phyloP scores from a whole-genome alignment of 35 echinoderm and acorn worm genomes.

The Eucidaris tribuloides region DNA sequence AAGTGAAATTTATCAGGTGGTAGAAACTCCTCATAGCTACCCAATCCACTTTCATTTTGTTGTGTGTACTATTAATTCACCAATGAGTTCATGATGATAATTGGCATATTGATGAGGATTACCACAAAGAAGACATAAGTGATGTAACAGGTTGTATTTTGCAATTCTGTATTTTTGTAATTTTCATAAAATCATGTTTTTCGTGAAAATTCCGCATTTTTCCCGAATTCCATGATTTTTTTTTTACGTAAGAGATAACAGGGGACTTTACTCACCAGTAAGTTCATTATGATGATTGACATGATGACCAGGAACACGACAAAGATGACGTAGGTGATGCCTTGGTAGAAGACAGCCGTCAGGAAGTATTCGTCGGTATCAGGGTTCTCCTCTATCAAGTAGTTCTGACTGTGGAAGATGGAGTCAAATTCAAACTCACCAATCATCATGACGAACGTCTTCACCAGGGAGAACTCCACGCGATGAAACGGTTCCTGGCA shows the following conservation, averaged over 20 bases:
- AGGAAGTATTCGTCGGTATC: slow-evolving; percentile 52
- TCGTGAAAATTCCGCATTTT: background rate
- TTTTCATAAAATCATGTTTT: background rate
- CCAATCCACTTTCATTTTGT: too few species aligned
- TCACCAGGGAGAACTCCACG: slow-evolving; percentile 57
- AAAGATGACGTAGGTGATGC: slow-evolving; percentile 79
- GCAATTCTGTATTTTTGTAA: background rate
- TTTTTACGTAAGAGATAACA: too few species aligned
- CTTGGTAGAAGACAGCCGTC: slow-evolving; percentile 25
- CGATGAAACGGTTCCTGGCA: slow-evolving; percentile 84
- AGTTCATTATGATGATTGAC: slow-evolving; percentile 96
- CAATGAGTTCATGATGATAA: background rate
- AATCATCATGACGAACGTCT: slow-evolving; percentile 98
- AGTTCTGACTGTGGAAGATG: slow-evolving; percentile 73
- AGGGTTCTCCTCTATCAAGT: slow-evolving; percentile 20
- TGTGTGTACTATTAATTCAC: too few species aligned
- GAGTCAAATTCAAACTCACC: slow-evolving; percentile 84
- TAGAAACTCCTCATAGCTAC: too few species aligned
- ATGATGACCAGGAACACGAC: slow-evolving; percentile 69
- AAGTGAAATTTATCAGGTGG: too few species aligned
- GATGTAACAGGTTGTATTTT: background rate
- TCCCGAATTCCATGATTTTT: too few species aligned
- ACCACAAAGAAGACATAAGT: background rate
- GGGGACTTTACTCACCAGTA: slow-evolving; percentile 95
- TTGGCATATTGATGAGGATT: background rate